These are phyloP conservation scores for Fulmarus glacialis DNA, from an alignment of 2,113 vertebrate species.

Conservation along the genomic window DNA sequence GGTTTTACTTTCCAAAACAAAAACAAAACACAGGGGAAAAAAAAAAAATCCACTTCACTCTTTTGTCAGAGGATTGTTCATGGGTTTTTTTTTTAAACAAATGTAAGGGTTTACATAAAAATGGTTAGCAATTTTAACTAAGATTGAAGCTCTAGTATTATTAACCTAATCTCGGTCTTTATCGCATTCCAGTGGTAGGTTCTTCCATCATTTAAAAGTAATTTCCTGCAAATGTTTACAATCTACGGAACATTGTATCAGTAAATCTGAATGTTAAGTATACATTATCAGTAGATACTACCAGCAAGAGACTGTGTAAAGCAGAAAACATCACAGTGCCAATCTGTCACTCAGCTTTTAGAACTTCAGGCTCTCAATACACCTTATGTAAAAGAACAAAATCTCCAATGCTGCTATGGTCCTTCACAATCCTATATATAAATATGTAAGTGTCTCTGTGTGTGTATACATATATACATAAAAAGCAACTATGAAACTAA, in stretches of 20 bases:
- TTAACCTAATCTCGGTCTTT: not conserved
- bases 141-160: not conserved
- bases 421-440: not conserved
- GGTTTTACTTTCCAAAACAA: not conserved
- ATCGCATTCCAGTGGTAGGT: not conserved
- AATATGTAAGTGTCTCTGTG: fast-evolving
- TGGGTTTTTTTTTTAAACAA: not conserved
- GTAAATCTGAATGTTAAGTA: not conserved
- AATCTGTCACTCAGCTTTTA: not conserved
- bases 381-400: not conserved
- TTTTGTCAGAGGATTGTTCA: not conserved
- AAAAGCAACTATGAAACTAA: not conserved
- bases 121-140: not conserved
- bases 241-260: not conserved
- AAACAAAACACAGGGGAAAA: not conserved
- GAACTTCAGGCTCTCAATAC: not conserved
- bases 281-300: not conserved
- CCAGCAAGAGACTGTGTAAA: not conserved
- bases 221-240: not conserved
- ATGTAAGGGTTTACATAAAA: not conserved
- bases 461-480: not conserved
- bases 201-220: not conserved
- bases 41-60: not conserved
- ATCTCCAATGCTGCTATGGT: not conserved
- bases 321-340: not conserved